Evolutionary conservation across 2,888 invertebrate species (phyloP).

Genomic region (Clunio marinus): DNA sequence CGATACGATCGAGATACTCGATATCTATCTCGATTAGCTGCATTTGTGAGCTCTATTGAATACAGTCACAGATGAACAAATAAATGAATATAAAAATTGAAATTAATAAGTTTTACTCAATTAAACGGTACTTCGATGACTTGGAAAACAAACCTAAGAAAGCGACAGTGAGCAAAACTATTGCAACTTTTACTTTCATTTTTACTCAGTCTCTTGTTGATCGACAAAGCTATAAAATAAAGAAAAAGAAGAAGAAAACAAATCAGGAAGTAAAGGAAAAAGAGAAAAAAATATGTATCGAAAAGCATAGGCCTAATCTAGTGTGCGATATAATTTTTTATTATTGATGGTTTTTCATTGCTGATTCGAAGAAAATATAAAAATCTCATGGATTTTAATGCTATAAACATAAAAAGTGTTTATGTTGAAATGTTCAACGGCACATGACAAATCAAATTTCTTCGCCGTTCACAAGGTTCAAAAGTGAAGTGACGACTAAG

Average conservation of each 20-base stretch:
- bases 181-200: conserved; percentile 34
- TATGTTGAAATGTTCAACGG: too few relatives aligned
- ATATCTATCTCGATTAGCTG: not conserved
- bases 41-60: not conserved
- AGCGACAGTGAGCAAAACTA: conserved; percentile 25
- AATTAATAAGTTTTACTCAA: not conserved
- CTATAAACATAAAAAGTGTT: too few relatives aligned
- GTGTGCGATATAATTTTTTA: too few relatives aligned
- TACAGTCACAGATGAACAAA: not conserved
- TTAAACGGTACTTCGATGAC: not conserved
- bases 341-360: too few relatives aligned
- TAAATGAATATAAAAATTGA: not conserved
- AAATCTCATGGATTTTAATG: too few relatives aligned
- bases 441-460: too few relatives aligned
- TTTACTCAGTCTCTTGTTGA: not conserved
- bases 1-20: conserved; percentile 20
- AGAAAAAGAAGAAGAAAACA: not conserved
- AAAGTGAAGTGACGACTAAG: too few relatives aligned
- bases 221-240: not conserved
- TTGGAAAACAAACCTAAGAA: conserved; percentile 26
- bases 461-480: too few relatives aligned
- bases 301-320: too few relatives aligned
- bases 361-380: too few relatives aligned
- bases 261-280: conserved; percentile 2
- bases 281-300: too few relatives aligned